A percentile compares a stretch with the other conserved stretches of the same genome.
These are phyloP conservation scores for Solenodon paradoxus DNA, from an alignment of 2,113 vertebrate species.

Conservation along the genomic window DNA sequence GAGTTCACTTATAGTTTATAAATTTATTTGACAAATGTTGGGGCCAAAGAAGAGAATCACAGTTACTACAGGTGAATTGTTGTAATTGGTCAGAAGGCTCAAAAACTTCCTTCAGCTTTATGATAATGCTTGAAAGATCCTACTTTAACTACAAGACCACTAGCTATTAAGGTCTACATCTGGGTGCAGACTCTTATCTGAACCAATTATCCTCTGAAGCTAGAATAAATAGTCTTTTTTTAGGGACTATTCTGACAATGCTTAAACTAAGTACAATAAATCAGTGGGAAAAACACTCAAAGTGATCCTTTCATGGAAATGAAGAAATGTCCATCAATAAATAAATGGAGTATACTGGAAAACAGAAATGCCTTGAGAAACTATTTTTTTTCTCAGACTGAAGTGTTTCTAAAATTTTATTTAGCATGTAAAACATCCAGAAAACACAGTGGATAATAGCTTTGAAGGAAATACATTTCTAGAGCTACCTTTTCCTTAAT, in stretches of 20 bases:
- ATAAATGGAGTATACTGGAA: background rate
- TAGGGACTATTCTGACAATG: background rate
- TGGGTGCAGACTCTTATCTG: conserved; percentile 30
- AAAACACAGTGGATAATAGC: background rate
- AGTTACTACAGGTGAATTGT: conserved; percentile 14
- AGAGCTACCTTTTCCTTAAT: background rate
- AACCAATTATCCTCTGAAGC: background rate
- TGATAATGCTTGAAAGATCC: conserved; percentile 39
- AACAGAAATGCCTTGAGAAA: conserved; percentile 7
- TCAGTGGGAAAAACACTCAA: conserved; percentile 25
- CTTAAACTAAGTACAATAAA: conserved; percentile 5
- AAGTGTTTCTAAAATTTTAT: background rate
- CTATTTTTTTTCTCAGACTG: background rate
- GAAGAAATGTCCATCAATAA: conserved; percentile 37
- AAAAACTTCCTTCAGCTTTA: conserved; percentile 10
- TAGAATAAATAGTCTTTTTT: conserved; percentile 33
- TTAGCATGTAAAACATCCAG: background rate
- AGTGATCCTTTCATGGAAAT: conserved; percentile 18
- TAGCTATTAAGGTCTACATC: background rate
- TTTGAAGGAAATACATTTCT: background rate
- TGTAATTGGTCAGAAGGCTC: background rate
- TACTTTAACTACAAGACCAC: conserved; percentile 25
- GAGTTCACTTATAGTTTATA: background rate
- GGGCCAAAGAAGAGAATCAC: background rate
- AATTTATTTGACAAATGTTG: conserved; percentile 45